phyloP scores from a whole-genome alignment of 2,797 vertebrate species.

The Protonibea diacanthus region DNA sequence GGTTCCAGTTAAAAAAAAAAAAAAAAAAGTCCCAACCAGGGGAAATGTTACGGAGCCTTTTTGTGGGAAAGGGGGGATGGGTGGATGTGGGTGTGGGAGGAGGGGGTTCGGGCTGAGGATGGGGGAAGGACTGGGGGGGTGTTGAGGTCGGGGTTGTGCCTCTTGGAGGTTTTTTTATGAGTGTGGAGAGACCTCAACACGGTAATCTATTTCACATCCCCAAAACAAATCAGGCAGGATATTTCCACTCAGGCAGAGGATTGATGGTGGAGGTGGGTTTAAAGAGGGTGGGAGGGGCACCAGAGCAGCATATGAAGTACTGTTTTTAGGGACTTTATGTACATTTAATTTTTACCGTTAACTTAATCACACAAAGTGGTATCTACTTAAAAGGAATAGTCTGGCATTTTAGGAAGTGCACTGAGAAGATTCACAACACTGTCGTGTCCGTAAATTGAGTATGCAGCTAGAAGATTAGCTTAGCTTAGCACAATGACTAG shows the following conservation, averaged over 20 bases:
- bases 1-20: slow-evolving; percentile 76
- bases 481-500: not conserved
- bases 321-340: slow-evolving; percentile 4
- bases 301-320: not conserved
- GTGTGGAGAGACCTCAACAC: slow-evolving; percentile 71
- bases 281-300: slow-evolving; percentile 17
- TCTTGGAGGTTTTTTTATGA: slow-evolving; percentile 59
- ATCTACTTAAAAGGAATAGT: not conserved
- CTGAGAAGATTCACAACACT: not conserved
- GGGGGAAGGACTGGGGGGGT: slow-evolving; percentile 16
- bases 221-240: slow-evolving; percentile 75
- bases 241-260: slow-evolving; percentile 69
- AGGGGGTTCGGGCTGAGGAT: slow-evolving; percentile 17
- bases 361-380: not conserved
- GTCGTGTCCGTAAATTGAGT: too few relatives aligned
- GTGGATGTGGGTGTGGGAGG: slow-evolving; percentile 14
- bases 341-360: not conserved
- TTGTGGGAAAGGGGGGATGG: slow-evolving; percentile 64
- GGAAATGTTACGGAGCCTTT: slow-evolving; percentile 61
- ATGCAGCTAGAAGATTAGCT: not conserved
- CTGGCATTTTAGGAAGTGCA: too few relatives aligned
- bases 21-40: slow-evolving; percentile 41
- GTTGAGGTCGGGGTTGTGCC: slow-evolving; percentile 70
- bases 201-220: slow-evolving; percentile 72
- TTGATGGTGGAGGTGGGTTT: slow-evolving; percentile 56